Conservation (phyloP, 2,113 vertebrate genomes). For the Coturnix japonica region DNA sequence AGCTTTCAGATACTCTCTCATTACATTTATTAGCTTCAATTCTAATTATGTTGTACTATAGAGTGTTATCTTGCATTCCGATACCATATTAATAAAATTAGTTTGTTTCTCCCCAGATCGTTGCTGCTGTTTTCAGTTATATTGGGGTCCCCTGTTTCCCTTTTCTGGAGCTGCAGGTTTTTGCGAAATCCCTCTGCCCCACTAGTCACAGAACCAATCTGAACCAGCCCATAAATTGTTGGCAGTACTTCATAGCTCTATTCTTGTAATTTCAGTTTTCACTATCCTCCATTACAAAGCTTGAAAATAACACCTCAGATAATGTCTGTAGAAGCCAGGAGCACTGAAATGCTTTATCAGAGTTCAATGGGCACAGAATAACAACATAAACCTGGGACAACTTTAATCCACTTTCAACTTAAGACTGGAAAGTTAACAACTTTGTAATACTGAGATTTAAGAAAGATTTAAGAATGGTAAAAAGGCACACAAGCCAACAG, state of each 20-base stretch:
- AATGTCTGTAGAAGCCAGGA: background rate
- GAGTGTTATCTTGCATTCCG: no score
- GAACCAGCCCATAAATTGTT: no score
- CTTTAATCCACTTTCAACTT: accelerated
- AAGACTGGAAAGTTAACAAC: background rate
- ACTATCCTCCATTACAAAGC: background rate
- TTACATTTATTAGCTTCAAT: no score
- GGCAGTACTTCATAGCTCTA: background rate
- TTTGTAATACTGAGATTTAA: background rate
- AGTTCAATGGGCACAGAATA: background rate
- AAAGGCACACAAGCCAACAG: background rate
- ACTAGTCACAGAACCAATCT: no score
- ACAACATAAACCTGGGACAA: background rate
- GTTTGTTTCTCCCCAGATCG: no score
- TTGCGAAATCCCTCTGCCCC: no score
- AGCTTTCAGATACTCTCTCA: no score
- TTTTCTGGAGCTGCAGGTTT: no score
- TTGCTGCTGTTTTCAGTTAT: no score
- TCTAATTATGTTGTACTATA: no score
- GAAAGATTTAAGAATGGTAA: background rate
- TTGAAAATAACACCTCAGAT: background rate
- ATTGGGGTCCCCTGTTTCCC: no score
- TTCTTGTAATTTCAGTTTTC: background rate
- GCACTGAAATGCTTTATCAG: background rate
- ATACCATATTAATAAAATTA: no score